Base-by-base conservation (phyloP, 2,797 vertebrate species). In the Scomberomorus guttatus region DNA sequence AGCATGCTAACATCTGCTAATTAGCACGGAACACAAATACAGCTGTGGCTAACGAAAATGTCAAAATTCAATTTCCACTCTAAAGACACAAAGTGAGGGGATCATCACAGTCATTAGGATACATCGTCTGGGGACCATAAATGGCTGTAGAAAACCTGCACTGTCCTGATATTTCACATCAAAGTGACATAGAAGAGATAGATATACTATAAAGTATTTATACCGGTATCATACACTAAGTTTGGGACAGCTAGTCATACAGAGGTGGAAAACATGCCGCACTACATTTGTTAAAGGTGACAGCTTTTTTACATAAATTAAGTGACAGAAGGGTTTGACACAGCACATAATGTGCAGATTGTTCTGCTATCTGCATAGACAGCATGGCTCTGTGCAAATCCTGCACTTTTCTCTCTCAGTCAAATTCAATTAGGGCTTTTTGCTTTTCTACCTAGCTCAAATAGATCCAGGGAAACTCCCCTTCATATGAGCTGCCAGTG, bases 391-490 rank as follows among this genome's bases (percentile, higher is more conserved):
- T 25, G 25, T 87, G 55, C 70, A 81, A 63, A 70, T 64, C 60
- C 72, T 75, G 50, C 79, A 70, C 72, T 80, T 87, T 79, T 68
- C 77, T 74, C 75, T 74, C 72, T 66, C 77, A 25, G 42, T 88
- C 58, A 87, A 80, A 92, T 91, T 92, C 85, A 92, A 89, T 92
- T 89, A 90, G 68, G 70, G 56, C 86, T 73, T 46, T 85, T 90
- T 87, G 82, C 82, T 89, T 90, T 78, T 85, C 72, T 79, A 55
- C 29, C 46, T 81, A 85, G 75, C 83, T 88, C 86, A 86, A 85
- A 91, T 72, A 87, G 80, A 90, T 85, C 75, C 79, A 81, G 88
- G 87, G 90, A 91, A 92, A 91, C 85, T 86, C 87, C 90, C 89
- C 84, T 88, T 87, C 87, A 77, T 79, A 84, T 86, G 85, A 90